phyloP scores from a whole-genome alignment of 2,113 vertebrate species.

The Ahaetulla prasina region DNA sequence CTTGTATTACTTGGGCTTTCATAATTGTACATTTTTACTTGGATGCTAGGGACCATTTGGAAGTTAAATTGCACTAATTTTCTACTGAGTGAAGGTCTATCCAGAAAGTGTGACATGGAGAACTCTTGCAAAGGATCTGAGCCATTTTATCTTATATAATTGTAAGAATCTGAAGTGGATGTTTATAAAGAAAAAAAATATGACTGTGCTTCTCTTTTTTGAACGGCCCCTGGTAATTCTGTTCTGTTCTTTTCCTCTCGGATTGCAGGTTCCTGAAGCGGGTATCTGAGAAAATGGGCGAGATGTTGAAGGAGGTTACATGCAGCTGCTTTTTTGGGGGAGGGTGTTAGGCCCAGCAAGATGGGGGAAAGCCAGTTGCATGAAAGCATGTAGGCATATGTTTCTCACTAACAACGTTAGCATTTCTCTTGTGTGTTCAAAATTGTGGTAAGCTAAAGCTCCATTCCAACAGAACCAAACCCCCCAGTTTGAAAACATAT shows the following conservation, averaged over 20 bases:
- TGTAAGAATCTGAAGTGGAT: conserved; percentile 52
- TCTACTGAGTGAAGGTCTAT: neutral
- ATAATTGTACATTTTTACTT: conserved; percentile 27
- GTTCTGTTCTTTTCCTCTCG: conserved; percentile 86
- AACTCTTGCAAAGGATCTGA: neutral
- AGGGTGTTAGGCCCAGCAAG: conserved; percentile 65
- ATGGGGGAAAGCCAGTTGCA: conserved; percentile 82
- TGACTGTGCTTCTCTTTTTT: conserved; percentile 61
- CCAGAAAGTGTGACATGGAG: neutral
- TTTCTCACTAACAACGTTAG: conserved; percentile 81
- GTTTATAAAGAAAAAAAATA: conserved; percentile 38
- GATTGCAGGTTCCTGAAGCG: conserved; percentile 99
- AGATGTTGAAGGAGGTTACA: conserved; percentile 96
- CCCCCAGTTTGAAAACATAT: conserved; percentile 51
- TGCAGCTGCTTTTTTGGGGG: conserved; percentile 77
- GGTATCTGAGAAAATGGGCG: conserved; percentile 95
- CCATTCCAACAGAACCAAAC: conserved; percentile 55
- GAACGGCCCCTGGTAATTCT: conserved; percentile 79
- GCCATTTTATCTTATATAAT: conserved; percentile 35
- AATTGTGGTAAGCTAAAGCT: conserved; percentile 57
- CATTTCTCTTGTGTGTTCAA: conserved; percentile 61
- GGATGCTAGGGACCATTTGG: neutral
- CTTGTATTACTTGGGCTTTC: neutral
- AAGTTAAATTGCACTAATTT: conserved; percentile 18
- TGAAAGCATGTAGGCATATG: conserved; percentile 87